Percentiles rank a stretch among this genome's conserved stretches.
phyloP scores from a whole-genome alignment of 2,113 vertebrate species.

The Leptocoma aspasia region DNA sequence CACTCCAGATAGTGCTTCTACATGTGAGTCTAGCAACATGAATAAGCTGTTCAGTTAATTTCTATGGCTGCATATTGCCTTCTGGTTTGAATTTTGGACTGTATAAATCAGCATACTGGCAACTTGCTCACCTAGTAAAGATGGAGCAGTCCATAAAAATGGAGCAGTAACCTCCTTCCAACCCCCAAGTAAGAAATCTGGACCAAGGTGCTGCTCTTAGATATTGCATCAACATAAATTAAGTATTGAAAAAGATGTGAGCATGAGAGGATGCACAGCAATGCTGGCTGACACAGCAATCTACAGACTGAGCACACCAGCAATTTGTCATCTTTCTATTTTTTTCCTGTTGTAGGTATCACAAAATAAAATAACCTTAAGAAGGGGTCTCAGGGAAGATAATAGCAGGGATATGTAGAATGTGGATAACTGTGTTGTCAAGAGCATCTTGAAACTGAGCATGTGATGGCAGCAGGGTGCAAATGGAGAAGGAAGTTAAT shows the following conservation, averaged over 20 bases:
- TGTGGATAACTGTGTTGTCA: neutral
- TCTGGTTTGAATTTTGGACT: neutral
- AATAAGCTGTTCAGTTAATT: neutral
- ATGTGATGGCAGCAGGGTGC: fast-evolving
- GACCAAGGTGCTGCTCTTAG: neutral
- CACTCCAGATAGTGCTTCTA: neutral
- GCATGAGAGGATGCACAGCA: neutral
- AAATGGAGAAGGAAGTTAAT: neutral
- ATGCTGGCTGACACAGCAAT: neutral
- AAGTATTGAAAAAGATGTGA: neutral
- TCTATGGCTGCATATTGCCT: neutral
- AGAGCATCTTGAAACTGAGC: neutral
- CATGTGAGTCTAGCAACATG: neutral
- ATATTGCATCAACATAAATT: neutral
- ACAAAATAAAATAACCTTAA: neutral
- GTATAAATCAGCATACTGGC: neutral
- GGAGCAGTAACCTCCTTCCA: neutral
- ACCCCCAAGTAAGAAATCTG: neutral
- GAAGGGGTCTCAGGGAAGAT: neutral
- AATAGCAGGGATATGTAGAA: neutral
- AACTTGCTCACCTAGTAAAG: neutral
- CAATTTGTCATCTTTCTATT: neutral
- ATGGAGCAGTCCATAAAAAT: neutral
- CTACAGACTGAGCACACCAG: neutral
- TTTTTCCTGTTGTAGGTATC: neutral